Evolutionary conservation across 2,113 vertebrate species (phyloP).

Genomic region (Cinclus mexicanus): DNA sequence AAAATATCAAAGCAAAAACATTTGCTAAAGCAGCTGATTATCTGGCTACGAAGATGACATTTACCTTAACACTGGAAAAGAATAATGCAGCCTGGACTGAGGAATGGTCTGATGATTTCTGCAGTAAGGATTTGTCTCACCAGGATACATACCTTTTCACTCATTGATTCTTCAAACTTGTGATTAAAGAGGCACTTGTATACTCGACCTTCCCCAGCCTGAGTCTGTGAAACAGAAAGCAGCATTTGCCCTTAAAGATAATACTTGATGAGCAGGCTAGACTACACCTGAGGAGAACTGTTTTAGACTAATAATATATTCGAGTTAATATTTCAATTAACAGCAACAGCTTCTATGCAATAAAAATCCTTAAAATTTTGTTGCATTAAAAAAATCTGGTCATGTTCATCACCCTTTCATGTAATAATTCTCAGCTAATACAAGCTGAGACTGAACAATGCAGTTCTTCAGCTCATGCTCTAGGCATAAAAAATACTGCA

Average conservation of each 20-base stretch:
- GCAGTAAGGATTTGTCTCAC: neutral
- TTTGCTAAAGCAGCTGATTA: neutral
- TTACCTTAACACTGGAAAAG: neutral
- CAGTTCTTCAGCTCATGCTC: neutral
- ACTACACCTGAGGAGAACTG: neutral
- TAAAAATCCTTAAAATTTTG: neutral
- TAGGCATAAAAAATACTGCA: neutral
- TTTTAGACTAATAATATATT: neutral
- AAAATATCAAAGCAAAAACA: neutral
- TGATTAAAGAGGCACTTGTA: slow-evolving; percentile 99
- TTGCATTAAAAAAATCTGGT: neutral
- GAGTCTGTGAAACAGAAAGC: slow-evolving; percentile 78
- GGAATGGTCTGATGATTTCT: neutral
- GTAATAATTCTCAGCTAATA: neutral
- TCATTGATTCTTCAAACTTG: slow-evolving; percentile 98
- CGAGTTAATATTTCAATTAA: neutral
- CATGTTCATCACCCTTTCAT: neutral
- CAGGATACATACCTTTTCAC: slow-evolving; percentile 82
- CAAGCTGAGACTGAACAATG: neutral
- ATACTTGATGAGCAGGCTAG: neutral
- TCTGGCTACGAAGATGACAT: neutral
- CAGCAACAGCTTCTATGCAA: neutral
- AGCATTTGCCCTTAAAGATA: neutral
- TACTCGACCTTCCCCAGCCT: slow-evolving; percentile 92
- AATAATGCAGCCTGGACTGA: neutral